Evolutionary conservation across 1,140 invertebrate genomes (phyloP), one percentile per base, ranked within the genome.

Genomic region (Drosophila sproati): DNA sequence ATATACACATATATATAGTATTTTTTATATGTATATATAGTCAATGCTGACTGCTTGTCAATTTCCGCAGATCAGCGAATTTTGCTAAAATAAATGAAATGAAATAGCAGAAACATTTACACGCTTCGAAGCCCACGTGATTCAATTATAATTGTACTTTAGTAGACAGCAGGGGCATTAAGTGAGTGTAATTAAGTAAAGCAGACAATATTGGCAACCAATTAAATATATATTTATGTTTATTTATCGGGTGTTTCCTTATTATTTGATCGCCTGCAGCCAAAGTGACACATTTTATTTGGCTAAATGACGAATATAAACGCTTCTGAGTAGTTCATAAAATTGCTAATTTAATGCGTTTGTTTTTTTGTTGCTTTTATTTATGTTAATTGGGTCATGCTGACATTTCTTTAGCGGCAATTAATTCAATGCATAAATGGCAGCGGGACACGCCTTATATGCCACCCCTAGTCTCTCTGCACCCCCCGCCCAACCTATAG

Each of bases 331-430:
- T 52, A 48, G 47, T 60, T 67, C 43, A 55, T 71, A 68, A 73
- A 57, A 50, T 39, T 60, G 32, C 2, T 29, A 39, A 50, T 51
- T 47, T 6, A 31, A 50, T 31, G 62, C 45, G 2, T 69, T 60
- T 12, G 12, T 35, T 61, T 41, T 32, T 43, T 71, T 50, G 10
- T 5, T 69, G 60, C 48, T 29, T 61, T 29, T 37, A 55, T 73
- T 52, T 41, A 59, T 73, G 37, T 51, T 72, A 82, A 82, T 83
- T 83, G 77, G 81, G 81, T 85, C 81, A 74, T 56, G 61, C 57
- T 80, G 76, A 60, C 60, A 45, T 82, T 78, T 61, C 54, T 73
- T 64, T 71, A 48, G 67, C 7, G 20, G 50, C 60, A 79, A 79
- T 79, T 81, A 69, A 71, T 74, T 78, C 34, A 62, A 59, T 52